Evolutionary conservation across 53 echinoderm and acorn worm species (phyloP).

Genomic region (Patiria pectinifera): DNA sequence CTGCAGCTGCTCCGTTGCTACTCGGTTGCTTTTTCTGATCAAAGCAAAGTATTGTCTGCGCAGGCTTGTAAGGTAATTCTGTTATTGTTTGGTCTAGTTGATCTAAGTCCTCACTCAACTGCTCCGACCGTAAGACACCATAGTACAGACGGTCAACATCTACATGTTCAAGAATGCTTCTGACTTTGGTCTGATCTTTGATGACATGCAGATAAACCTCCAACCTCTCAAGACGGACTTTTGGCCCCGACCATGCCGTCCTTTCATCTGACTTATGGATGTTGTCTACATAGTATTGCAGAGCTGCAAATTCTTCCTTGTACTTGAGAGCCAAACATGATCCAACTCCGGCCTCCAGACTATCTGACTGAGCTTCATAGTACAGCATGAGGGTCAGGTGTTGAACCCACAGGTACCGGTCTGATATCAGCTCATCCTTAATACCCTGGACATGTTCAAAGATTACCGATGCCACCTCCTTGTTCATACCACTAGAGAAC

Average conservation of each 20-base stretch:
- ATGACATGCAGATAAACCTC: constrained; percentile 29
- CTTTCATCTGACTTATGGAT: neutral
- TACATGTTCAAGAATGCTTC: neutral
- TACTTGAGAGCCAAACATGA: constrained; percentile 21
- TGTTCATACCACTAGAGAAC: constrained; percentile 14
- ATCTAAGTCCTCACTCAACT: neutral
- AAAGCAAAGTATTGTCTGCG: neutral
- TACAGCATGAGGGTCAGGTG: constrained; percentile 31
- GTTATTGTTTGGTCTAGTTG: neutral
- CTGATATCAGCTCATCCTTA: constrained; percentile 4
- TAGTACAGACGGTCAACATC: constrained; percentile 12
- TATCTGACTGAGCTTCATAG: constrained; percentile 23
- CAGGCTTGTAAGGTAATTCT: neutral
- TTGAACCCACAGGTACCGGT: constrained; percentile 28
- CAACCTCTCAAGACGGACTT: neutral
- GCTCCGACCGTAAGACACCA: neutral
- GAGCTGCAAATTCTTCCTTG: constrained; percentile 26
- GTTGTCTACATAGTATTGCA: constrained; percentile 7
- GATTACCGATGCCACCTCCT: neutral
- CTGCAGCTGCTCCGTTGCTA: neutral
- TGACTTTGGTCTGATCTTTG: neutral
- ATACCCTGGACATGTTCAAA: neutral
- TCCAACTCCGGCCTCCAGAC: constrained; percentile 10
- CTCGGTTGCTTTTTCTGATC: neutral
- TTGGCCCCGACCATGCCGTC: neutral